A percentile compares a stretch with the other conserved stretches of the same genome.
Evolutionary conservation across 2,797 vertebrate genomes (phyloP).

Genomic region (Spea hammondii): DNA sequence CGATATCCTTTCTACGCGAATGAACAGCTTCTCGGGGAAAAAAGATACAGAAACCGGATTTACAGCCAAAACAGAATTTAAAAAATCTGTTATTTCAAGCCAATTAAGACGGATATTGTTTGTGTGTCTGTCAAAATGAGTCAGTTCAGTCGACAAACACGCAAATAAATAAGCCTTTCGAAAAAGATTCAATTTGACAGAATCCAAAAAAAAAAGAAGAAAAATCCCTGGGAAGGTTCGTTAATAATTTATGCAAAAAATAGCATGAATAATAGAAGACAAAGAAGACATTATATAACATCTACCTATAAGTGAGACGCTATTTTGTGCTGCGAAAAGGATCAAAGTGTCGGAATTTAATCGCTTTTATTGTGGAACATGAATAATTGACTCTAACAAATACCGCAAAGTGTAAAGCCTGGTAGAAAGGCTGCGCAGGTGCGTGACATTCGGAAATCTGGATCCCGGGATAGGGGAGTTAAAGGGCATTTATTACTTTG

Average conservation of each 20-base stretch:
- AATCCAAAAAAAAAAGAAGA: neutral
- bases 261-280: constrained; percentile 40
- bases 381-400: constrained; percentile 35
- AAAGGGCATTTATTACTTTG: too few species aligned
- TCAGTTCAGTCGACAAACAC: constrained; percentile 15
- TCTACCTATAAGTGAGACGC: constrained; percentile 25
- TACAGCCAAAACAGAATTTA: neutral
- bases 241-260: constrained; percentile 49
- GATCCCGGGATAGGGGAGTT: too few species aligned
- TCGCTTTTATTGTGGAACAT: constrained; percentile 14
- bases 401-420: constrained; percentile 1
- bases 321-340: neutral
- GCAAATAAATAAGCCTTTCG: constrained; percentile 18
- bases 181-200: constrained; percentile 15
- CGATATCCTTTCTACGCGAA: too few species aligned
- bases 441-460: too few species aligned
- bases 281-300: constrained; percentile 3
- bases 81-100: neutral
- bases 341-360: constrained; percentile 2
- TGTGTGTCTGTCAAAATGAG: neutral
- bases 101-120: neutral
- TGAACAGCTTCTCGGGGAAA: too few species aligned
- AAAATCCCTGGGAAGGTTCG: constrained; percentile 1
- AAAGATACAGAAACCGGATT: neutral
- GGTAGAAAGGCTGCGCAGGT: too few species aligned